Evolutionary conservation across 2,113 vertebrate species (phyloP), one percentile per base, ranked within the genome.

Genomic region (Ancistrus triradiatus): DNA sequence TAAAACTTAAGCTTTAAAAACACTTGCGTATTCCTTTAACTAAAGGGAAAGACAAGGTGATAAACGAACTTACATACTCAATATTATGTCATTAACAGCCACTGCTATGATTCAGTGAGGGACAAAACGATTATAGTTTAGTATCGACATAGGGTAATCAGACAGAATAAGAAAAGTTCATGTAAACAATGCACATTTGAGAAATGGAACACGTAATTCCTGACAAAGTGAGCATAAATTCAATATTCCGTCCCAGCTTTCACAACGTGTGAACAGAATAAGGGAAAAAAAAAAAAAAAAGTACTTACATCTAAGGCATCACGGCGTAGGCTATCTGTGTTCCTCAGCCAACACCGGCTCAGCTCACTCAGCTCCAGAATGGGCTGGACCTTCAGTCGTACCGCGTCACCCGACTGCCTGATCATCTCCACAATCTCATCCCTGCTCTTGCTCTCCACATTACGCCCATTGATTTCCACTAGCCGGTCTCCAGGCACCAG

Each of bases 401-500:
- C 95, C 0, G 87, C 86, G 47, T 98, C 93, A 10, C 94, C 95
- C 0, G 95, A 98, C 75, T 95, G 95, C 71, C 94, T 93, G 78
- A 98, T 98, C 94, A 95, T 97, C 83, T 98, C 96, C 81, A 98
- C 96, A 0, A 98, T 98, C 84, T 98, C 96, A 4, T 98, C 95
- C 59, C 96, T 85, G 76, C 78, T 92, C 74, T 91, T 95, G 74
- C 46, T 95, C 77, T 97, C 94, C 86, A 98, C 96, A 0, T 97
- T 96, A 24, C 84, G 66, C 10, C 94, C 90, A 0, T 98, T 98
- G 81, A 97, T 97, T 79, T 97, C 96, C 63, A 97, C 92, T 63
- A 98, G 77, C 2, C 92, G 85, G 75, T 98, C 95, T 0, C 96
- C 96, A 0, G 96, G 96, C 67, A 95, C 93, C 81, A 98, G 77